Conservation (phyloP, 92 coral and sea anemone genomes). For the Metridium senile region DNA sequence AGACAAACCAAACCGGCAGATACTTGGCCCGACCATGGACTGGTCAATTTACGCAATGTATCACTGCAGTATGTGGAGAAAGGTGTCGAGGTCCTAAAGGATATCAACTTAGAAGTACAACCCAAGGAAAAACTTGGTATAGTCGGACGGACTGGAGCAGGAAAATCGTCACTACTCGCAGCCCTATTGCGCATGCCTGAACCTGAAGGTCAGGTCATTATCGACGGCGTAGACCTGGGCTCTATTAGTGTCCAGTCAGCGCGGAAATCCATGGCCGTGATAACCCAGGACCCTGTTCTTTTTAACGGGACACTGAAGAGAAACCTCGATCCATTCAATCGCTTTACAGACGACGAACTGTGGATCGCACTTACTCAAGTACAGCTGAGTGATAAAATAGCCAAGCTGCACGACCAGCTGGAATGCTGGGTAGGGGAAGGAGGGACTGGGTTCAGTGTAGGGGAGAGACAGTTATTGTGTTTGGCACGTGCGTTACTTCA, state of each 20-base stretch:
- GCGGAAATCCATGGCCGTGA: conserved; percentile 42
- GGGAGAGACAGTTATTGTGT: too few species aligned
- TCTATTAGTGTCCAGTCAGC: conserved; percentile 41
- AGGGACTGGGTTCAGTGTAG: conserved; percentile 2
- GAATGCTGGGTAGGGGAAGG: conserved; percentile 29
- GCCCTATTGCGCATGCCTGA: conserved; percentile 58
- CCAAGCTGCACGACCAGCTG: conserved; percentile 32
- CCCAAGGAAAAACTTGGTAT: conserved; percentile 35
- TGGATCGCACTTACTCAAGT: conserved; percentile 39
- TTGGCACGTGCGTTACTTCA: too few species aligned
- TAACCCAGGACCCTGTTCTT: conserved; percentile 46
- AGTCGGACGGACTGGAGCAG: conserved; percentile 55
- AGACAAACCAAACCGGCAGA: conserved; percentile 2
- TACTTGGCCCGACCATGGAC: conserved; percentile 33
- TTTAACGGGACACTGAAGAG: conserved; percentile 42
- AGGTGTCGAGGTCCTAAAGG: conserved; percentile 36
- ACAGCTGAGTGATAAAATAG: conserved; percentile 27
- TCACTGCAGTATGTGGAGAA: conserved; percentile 39
- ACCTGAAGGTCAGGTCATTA: conserved; percentile 31
- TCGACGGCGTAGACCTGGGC: conserved; percentile 38
- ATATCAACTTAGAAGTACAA: conserved; percentile 26
- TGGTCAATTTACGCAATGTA: conserved; percentile 17
- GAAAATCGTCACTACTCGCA: conserved; percentile 48
- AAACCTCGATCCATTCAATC: conserved; percentile 42
- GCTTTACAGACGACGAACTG: conserved; percentile 33